These are phyloP conservation scores for Neodiprion pinetum DNA, from an alignment of 1,140 invertebrate species.

Conservation along the genomic window DNA sequence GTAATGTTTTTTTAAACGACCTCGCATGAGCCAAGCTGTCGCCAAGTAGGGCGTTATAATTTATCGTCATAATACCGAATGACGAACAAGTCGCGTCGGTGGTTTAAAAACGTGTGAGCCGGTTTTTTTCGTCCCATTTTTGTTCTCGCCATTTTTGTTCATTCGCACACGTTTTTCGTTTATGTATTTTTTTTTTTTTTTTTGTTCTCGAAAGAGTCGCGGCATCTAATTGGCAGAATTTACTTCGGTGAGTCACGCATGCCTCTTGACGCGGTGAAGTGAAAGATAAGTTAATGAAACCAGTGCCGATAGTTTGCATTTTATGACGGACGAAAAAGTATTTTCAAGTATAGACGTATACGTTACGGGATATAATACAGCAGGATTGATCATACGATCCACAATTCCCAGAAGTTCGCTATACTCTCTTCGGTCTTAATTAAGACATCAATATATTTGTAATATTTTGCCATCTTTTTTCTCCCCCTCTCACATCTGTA, in stretches of 20 bases:
- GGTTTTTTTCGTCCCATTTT: no score
- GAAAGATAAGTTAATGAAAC: constrained; percentile 58
- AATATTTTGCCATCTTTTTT: neutral
- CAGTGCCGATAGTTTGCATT: constrained; percentile 45
- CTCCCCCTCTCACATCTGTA: no score
- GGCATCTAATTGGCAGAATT: constrained; percentile 34
- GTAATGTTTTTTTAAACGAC: no score
- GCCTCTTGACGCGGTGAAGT: constrained; percentile 23
- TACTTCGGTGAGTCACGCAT: constrained; percentile 54
- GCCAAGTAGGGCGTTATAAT: no score
- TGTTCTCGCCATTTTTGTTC: no score
- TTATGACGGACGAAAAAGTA: constrained; percentile 38
- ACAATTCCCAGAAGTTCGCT: neutral
- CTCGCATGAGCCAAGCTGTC: no score
- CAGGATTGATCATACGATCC: neutral
- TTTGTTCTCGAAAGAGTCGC: neutral
- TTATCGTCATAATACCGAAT: no score
- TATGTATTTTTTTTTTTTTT: neutral
- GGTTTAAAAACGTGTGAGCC: no score
- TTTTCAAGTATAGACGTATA: constrained; percentile 36
- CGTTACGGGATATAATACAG: neutral
- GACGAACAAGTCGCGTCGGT: no score
- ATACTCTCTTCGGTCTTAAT: constrained; percentile 44
- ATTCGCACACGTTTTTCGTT: neutral
- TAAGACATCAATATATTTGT: constrained; percentile 57